Base-by-base conservation (phyloP, 2,888 invertebrate species). In the Cryptus viduatorius region DNA sequence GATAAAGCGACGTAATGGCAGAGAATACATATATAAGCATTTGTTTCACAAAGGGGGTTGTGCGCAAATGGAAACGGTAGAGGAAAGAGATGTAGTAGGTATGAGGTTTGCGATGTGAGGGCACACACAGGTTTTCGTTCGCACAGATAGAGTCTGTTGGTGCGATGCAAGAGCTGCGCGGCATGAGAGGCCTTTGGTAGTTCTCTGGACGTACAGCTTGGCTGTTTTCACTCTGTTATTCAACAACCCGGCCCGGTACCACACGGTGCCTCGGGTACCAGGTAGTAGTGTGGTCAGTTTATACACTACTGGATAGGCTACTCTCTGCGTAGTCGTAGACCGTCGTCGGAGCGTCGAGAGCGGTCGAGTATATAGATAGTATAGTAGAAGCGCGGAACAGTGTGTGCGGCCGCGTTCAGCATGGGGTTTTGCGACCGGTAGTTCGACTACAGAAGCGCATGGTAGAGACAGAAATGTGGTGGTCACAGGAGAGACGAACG, bases 141-240 rank as follows among this genome's bases (percentile, higher is more conserved):
- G 69, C 73, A 81, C 76, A 68, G 75, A 80, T 77, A 76, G 69
- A 42, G 67, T 67, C 67, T n/a, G 81, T 82, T 79, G 78, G 79
- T 79, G 68, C 42, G 75, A 37, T 79, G 75, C 65, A 79, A 29
- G 79, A 79, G 82, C 5, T 14, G 61, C 14, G 31, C 14, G 29
- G 24, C 31, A 29, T 31, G 82, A 82, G 84, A 84, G 79, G 91
- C 90, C 91, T 92, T 92, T 91, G 90, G 90, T 90, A 90, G 89
- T 83, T 89, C 88, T 88, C 88, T 88, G 87, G 87, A 89, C 79
- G 82, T 79, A 75, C 68, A 82, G 85, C 82, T 79, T 87, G 89
- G 91, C 92, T 92, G 91, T 92, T 92, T 92, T 92, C 91, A 91
- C 91, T 92, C 90, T 90, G 90, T 91, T 91, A 90, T 91, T 91